Evolutionary conservation across 2,888 invertebrate genomes (phyloP), one percentile per base, ranked within the genome.

Genomic region (Zhengitettix transpicula): DNA sequence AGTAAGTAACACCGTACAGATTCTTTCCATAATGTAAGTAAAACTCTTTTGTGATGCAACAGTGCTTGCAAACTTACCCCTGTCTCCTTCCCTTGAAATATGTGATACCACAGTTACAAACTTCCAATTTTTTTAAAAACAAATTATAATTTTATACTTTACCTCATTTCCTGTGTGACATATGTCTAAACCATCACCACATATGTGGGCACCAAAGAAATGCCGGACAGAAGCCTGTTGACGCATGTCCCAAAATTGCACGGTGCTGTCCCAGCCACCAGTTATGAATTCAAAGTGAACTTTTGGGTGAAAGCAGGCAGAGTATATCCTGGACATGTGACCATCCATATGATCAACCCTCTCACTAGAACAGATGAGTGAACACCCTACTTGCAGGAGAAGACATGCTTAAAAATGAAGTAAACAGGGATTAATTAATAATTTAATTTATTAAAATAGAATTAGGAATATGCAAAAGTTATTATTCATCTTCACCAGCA

Each of bases 161-260:
- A 83, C 83, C 76, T 81, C 79, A 67, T 76, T 80, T 61, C 84
- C 84, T 56, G 76, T 76, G 61, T 75, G 75, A 68, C 79, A 81
- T 60, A 85, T 82, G 66, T 83, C 82, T 42, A 85, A 67, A 1
- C 83, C 83, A 69, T 85, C 83, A 0, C 84, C 85, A 66, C 81
- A 81, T 60, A 85, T 78, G 64, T 82, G 82, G 28, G 82, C 75
- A 1, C 82, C 83, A 1, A 73, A 69, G 63, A 84, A 76, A 66
- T 78, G 73, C 51, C 79, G 73, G 0, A 80, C 74, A 1, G 83
- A 78, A 65, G 77, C 78, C 0, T 83, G 81, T 66, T 81, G 80
- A 60, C 85, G 73, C 56, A 80, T 76, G 68, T 85, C 85, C 83
- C 84, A 85, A 67, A 82, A 83, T 66, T 82, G 78, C 1, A 85